Conservation (phyloP, 2,888 invertebrate species). For the Lithophane leautieri region DNA sequence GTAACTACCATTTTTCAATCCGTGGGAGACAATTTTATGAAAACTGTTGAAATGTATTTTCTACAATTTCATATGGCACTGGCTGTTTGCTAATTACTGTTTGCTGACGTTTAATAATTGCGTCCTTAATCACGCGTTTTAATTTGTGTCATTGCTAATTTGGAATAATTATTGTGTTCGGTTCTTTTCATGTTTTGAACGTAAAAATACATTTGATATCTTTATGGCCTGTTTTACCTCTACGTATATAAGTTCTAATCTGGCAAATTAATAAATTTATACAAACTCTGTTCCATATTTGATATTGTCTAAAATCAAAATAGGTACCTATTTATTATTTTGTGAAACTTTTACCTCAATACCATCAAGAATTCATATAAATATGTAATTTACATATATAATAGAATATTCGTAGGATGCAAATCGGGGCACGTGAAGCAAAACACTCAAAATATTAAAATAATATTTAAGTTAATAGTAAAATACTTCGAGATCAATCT, state of each 20-base stretch:
- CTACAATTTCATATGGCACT: conserved; percentile 38
- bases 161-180: not conserved
- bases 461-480: not conserved
- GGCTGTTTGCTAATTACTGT: conserved; percentile 52
- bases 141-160: conserved; percentile 39
- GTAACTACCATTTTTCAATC: conserved; percentile 67
- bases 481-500: not conserved
- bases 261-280: not conserved
- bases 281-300: not conserved
- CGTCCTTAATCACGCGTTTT: conserved; percentile 48
- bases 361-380: too few species aligned
- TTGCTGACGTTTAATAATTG: conserved; percentile 35
- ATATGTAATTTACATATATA: too few species aligned
- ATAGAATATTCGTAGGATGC: too few species aligned
- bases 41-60: conserved; percentile 61
- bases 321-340: not conserved
- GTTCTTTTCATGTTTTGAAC: not conserved
- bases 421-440: not conserved
- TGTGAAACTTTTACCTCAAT: not conserved
- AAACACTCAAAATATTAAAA: not conserved
- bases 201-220: not conserved
- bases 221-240: not conserved
- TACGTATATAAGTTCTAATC: not conserved
- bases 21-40: conserved; percentile 60
- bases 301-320: too few species aligned